Conservation (phyloP, 2,888 invertebrate species). For the Zootermopsis nevadensis region DNA sequence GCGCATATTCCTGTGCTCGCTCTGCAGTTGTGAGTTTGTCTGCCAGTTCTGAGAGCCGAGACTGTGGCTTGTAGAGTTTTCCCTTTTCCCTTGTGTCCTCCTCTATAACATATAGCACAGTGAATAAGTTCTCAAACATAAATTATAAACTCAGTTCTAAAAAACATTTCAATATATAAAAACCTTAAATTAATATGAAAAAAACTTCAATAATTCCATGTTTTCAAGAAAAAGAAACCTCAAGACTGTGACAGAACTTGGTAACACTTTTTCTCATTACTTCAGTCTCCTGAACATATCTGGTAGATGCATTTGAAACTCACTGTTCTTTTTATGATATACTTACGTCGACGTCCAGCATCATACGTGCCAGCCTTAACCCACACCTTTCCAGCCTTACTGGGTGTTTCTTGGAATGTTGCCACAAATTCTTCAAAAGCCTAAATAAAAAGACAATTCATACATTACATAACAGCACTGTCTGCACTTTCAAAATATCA, state of each 20-base stretch:
- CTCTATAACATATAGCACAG: conserved; percentile 67
- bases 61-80: conserved; percentile 92
- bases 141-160: too few relatives aligned
- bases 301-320: neutral
- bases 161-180: too few relatives aligned
- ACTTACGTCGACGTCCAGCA: conserved; percentile 89
- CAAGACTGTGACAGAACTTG: neutral
- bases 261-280: neutral
- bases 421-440: conserved; percentile 98
- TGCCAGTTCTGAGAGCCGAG: conserved; percentile 74
- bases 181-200: too few relatives aligned
- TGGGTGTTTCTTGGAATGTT: conserved; percentile 91
- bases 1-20: conserved; percentile 76
- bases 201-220: too few relatives aligned
- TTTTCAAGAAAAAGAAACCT: neutral
- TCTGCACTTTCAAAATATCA: neutral
- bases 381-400: conserved; percentile 89
- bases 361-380: conserved; percentile 98
- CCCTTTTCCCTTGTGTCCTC: conserved; percentile 91
- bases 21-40: conserved; percentile 72
- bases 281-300: neutral
- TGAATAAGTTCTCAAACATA: neutral
- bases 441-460: conserved; percentile 60
- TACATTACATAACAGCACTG: neutral
- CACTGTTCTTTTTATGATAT: neutral